Conservation (phyloP, 2,113 vertebrate genomes). For the Atrichornis clamosus region DNA sequence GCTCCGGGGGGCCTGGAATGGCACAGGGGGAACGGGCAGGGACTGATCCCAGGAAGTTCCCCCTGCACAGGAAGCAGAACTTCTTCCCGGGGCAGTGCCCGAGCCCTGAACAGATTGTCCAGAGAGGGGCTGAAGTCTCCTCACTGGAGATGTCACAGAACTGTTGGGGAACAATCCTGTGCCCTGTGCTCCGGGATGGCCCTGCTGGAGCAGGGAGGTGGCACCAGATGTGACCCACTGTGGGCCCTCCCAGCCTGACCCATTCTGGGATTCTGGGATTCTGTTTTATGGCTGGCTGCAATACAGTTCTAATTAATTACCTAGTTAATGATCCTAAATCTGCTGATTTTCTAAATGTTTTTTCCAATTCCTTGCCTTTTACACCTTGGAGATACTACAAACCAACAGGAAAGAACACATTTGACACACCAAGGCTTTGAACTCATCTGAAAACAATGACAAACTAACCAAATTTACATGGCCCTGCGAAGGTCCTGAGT, state of each 20-base stretch:
- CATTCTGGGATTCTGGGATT: not conserved
- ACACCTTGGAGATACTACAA: not conserved
- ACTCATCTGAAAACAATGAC: not conserved
- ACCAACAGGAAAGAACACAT: not conserved
- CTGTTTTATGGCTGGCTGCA: not conserved
- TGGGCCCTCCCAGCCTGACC: not conserved
- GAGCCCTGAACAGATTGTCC: not conserved
- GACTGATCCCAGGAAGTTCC: not conserved
- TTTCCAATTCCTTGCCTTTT: not conserved
- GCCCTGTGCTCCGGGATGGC: not conserved
- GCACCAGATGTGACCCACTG: not conserved
- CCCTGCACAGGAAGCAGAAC: not conserved
- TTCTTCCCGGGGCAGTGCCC: not conserved
- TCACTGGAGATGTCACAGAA: not conserved
- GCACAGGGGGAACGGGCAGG: not conserved
- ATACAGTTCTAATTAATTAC: not conserved
- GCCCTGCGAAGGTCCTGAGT: not conserved
- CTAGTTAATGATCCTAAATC: not conserved
- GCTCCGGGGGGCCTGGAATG: fast-evolving
- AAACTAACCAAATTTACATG: not conserved
- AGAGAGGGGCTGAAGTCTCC: no score
- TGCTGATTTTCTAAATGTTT: not conserved
- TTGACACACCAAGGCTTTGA: not conserved
- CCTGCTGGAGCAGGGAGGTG: not conserved
- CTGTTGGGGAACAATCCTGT: not conserved